Conservation (phyloP, 2,888 invertebrate species). For the Branchipolynoe longqiensis region DNA sequence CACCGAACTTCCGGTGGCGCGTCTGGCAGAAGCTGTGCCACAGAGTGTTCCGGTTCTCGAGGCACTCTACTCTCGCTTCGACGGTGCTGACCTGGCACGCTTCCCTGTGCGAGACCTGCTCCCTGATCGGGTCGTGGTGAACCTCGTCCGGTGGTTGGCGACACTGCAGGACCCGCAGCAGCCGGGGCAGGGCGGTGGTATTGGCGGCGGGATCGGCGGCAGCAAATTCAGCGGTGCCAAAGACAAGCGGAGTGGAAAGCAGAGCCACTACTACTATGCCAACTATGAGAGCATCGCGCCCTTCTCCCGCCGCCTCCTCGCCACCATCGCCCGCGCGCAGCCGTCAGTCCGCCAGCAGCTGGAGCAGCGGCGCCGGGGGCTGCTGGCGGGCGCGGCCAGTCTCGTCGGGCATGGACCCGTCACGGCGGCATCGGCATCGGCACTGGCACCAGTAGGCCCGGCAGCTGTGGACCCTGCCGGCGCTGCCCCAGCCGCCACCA, state of each 20-base stretch:
- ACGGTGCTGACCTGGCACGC: constrained; percentile 81
- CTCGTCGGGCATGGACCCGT: constrained; percentile 92
- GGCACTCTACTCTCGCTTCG: constrained; percentile 87
- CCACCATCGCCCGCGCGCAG: constrained; percentile 83
- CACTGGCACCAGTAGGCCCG: too few species aligned
- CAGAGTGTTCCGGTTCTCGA: constrained; percentile 93
- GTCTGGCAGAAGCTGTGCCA: constrained; percentile 93
- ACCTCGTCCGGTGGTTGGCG: constrained; percentile 90
- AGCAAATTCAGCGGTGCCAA: too few species aligned
- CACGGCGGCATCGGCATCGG: constrained; percentile 83
- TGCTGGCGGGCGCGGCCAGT: constrained; percentile 93
- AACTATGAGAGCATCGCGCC: constrained; percentile 73
- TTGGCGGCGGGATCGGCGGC: constrained; percentile 64
- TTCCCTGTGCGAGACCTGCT: constrained; percentile 82
- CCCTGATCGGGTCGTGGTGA: constrained; percentile 92
- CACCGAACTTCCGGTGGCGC: constrained; percentile 90
- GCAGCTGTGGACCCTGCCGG: too few species aligned
- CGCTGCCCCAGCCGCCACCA: too few species aligned
- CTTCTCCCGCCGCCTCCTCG: constrained; percentile 72
- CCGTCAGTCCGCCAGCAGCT: constrained; percentile 86
- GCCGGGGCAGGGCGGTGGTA: constrained; percentile 75
- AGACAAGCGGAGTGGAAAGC: background rate
- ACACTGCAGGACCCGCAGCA: constrained; percentile 66
- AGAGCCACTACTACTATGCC: constrained; percentile 64
- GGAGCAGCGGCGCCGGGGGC: constrained; percentile 86